A percentile compares a stretch with the other conserved stretches of the same genome.
Evolutionary conservation across 2,113 vertebrate genomes (phyloP).

Genomic region (Pluvianellus socialis): DNA sequence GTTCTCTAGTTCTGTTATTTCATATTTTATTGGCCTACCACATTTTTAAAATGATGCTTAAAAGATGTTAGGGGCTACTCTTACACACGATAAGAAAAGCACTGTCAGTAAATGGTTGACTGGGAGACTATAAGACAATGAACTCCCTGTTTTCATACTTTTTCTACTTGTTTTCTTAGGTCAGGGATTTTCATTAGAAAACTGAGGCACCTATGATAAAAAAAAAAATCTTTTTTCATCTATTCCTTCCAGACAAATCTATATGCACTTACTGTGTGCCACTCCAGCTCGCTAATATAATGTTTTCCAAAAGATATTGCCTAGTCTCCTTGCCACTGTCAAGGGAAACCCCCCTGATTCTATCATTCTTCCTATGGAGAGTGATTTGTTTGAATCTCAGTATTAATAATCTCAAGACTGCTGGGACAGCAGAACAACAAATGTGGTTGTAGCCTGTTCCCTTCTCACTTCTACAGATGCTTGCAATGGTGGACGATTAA

Average conservation of each 20-base stretch:
- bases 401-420: not conserved
- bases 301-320: not conserved
- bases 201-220: not conserved
- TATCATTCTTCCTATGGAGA: not conserved
- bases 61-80: not conserved
- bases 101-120: not conserved
- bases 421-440: not conserved
- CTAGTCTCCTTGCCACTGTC: not conserved
- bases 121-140: not conserved
- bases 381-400: not conserved
- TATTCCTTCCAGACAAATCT: not conserved
- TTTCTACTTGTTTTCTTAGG: not conserved
- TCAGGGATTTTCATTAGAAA: not conserved
- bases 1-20: not conserved
- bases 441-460: not conserved
- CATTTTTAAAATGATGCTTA: not conserved
- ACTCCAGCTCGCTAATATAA: not conserved
- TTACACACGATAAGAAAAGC: not conserved
- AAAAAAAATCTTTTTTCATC: not conserved
- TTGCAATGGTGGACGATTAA: fast-evolving
- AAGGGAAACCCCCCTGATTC: not conserved
- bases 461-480: not conserved
- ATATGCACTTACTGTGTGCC: not conserved
- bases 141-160: not conserved
- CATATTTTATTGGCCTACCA: not conserved